Base-by-base conservation (phyloP, 2,113 vertebrate genomes). In the Dipodomys spectabilis region DNA sequence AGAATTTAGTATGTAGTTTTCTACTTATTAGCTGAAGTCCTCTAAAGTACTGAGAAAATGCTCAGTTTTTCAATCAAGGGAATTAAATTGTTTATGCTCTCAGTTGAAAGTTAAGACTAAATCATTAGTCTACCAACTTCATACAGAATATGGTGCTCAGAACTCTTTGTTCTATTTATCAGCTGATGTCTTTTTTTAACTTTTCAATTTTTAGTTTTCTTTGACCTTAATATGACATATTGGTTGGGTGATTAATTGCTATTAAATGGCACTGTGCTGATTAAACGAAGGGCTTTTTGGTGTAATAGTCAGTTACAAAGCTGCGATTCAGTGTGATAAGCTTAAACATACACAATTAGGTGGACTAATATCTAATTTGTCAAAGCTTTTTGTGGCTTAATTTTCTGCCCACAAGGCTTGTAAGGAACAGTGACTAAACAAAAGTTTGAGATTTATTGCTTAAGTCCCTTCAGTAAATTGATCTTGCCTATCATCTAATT, bases 321-420 rank as follows among this genome's bases (percentile, higher is more conserved):
- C 97, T 90, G 92, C 94, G 97, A 98, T 98, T 99, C 98, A 98
- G 97, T 97, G 97, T 95, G 96, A 98, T 98, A 98, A 98, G 97
- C 98, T 98, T 98, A 98, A 98, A 98, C 98, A 98, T 93, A 98
- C 98, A 98, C 97, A 98, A 98, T 98, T 98, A 98, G 97, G 98
- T 96, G 97, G 97, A 97, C 98, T 97, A 98, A 98, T 98, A 98
- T 98, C 97, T 97, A 98, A 98, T 98, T 98, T 98, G 98, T 98
- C 98, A 98, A 97, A 96, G 97, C 97, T 15, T 98, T 94, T 97
- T 97, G 97, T 89, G 93, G 97, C 93, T 97, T 97, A 96, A 96
- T 98, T 97, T 97, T 97, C 97, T 97, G 96, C 97, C 53, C 97
- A 97, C 97, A 96, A 96, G 97, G 96, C 94, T 97, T 97, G 97